phyloP scores from a whole-genome alignment of 2,113 vertebrate species.

The Budorcas taxicolor region DNA sequence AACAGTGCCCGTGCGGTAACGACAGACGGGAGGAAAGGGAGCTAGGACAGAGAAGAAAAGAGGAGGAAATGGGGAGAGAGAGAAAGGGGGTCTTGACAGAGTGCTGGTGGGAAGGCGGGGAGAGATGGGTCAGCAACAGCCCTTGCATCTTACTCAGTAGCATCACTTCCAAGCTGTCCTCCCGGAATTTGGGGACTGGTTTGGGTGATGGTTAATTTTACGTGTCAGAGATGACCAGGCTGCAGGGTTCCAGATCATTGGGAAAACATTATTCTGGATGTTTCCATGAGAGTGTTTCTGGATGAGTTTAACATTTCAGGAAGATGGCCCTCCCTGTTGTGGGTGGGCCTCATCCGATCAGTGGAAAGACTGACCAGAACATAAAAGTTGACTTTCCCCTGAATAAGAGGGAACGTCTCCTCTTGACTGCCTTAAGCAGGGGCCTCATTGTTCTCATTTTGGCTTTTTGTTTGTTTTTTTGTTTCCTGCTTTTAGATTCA shows the following conservation, averaged over 20 bases:
- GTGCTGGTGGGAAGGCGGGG: rapidly evolving
- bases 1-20: neutral
- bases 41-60: neutral
- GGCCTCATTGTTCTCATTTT: neutral
- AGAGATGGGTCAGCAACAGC: neutral
- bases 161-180: rapidly evolving
- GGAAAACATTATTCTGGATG: neutral
- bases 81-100: neutral
- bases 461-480: neutral
- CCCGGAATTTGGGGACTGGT: neutral
- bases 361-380: neutral
- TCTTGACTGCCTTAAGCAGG: neutral
- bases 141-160: neutral
- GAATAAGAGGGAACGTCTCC: neutral
- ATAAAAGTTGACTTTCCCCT: neutral
- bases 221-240: neutral
- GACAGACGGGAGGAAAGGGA: neutral
- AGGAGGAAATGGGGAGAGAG: neutral
- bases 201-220: neutral
- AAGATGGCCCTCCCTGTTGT: neutral
- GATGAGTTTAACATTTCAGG: neutral
- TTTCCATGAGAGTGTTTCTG: neutral
- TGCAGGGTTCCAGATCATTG: neutral
- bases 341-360: neutral
- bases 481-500: neutral